Conservation (phyloP, 1,140 invertebrate genomes). For the Danaus plexippus region DNA sequence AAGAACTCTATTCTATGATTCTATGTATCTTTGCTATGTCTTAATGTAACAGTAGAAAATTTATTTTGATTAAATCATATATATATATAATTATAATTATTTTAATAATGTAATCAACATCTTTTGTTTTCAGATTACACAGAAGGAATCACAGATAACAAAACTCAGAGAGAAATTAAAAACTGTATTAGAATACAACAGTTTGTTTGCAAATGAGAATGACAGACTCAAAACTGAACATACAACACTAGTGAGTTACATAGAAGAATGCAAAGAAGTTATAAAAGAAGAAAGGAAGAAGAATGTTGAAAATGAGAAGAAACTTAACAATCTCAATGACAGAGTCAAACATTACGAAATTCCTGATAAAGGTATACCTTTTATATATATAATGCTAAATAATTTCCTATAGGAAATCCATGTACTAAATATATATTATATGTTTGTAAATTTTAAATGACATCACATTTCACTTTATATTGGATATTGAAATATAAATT, state of each 20-base stretch:
- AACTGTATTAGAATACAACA: constrained; percentile 53
- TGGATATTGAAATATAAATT: too few relatives aligned
- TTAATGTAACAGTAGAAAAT: too few relatives aligned
- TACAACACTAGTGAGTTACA: constrained; percentile 39
- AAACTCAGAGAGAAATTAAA: constrained; percentile 59
- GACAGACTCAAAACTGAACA: constrained; percentile 46
- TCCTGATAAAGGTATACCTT: constrained; percentile 60
- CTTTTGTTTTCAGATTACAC: constrained; percentile 36
- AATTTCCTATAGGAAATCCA: too few relatives aligned
- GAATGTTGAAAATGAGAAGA: constrained; percentile 37
- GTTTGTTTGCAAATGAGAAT: constrained; percentile 56
- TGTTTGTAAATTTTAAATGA: too few relatives aligned
- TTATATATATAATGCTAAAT: too few relatives aligned
- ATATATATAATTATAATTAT: too few relatives aligned
- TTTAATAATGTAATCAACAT: too few relatives aligned
- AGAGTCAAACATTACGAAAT: constrained; percentile 56
- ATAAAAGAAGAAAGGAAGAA: constrained; percentile 46
- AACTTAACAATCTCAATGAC: constrained; percentile 54
- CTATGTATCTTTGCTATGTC: too few relatives aligned
- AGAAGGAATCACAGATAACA: constrained; percentile 49
- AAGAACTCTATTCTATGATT: too few relatives aligned
- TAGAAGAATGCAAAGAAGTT: constrained; percentile 51
- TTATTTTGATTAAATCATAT: too few relatives aligned
- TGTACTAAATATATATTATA: too few relatives aligned
- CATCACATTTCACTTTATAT: too few relatives aligned